Evolutionary conservation across 2,113 vertebrate species (phyloP).

Genomic region (Rhinogobius similis): DNA sequence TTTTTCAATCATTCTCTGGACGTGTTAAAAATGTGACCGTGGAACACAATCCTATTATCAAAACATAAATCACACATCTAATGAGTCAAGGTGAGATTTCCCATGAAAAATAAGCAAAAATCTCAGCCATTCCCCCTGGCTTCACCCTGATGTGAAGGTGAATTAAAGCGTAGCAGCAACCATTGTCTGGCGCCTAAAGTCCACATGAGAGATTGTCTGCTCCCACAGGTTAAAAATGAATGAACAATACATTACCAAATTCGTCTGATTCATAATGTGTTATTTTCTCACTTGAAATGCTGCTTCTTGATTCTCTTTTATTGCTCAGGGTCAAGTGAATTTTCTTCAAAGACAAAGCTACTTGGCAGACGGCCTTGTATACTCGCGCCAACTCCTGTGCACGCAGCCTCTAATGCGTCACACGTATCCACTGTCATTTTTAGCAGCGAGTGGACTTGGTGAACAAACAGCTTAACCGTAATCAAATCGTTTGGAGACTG

Average conservation of each 20-base stretch:
- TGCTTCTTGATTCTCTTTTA: slow-evolving; percentile 4
- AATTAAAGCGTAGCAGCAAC: not conserved
- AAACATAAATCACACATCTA: no score
- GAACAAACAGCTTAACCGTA: slow-evolving; percentile 17
- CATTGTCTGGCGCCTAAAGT: not conserved
- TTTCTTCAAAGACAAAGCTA: slow-evolving; percentile 60
- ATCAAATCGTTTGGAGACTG: not conserved
- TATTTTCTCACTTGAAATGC: not conserved
- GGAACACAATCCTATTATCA: no score
- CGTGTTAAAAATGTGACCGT: no score
- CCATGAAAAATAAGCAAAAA: no score
- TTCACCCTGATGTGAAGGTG: no score
- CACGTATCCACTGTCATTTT: slow-evolving; percentile 33
- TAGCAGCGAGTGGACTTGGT: slow-evolving; percentile 1
- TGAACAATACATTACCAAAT: not conserved
- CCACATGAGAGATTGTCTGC: not conserved
- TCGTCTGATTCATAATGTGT: not conserved
- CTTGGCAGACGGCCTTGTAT: slow-evolving; percentile 66
- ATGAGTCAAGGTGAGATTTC: no score
- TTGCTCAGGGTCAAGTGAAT: slow-evolving; percentile 24
- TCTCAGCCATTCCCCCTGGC: no score
- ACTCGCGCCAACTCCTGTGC: slow-evolving; percentile 52
- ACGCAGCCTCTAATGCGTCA: slow-evolving; percentile 29
- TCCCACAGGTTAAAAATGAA: not conserved
- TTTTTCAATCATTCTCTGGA: no score